Evolutionary conservation across 2,797 vertebrate species (phyloP).

Genomic region (Helarctos malayanus): DNA sequence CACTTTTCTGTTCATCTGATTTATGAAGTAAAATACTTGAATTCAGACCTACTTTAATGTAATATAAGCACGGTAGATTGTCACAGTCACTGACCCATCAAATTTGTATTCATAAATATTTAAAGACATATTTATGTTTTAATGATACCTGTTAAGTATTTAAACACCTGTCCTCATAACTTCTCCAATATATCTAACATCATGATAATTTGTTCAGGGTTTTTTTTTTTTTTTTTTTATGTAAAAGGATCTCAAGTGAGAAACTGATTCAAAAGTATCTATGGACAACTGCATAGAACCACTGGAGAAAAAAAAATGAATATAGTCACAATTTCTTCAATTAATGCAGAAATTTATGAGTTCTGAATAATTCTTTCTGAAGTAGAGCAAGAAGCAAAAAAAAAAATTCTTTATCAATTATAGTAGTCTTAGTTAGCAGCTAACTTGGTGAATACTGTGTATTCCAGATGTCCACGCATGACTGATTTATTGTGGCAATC

Average conservation of each 20-base stretch:
- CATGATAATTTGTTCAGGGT: not conserved
- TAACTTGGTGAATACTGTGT: not conserved
- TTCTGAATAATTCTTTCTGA: not conserved
- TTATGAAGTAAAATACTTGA: not conserved
- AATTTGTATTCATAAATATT: not conserved
- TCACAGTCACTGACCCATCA: not conserved
- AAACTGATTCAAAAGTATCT: not conserved
- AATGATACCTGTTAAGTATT: not conserved
- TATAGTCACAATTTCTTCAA: not conserved
- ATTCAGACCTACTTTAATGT: not conserved
- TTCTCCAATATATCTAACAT: not conserved
- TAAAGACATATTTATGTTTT: not conserved
- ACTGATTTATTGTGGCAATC: not conserved
- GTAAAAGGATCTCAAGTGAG: not conserved
- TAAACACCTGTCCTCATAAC: not conserved
- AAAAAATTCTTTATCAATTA: not conserved
- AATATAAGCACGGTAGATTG: not conserved
- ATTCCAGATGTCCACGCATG: not conserved
- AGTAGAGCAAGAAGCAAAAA: not conserved
- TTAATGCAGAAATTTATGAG: not conserved
- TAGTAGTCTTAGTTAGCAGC: not conserved
- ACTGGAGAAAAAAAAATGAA: not conserved
- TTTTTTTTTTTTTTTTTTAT: not conserved
- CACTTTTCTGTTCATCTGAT: not conserved
- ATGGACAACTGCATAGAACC: not conserved